phyloP scores from a whole-genome alignment of 2,113 vertebrate genomes.

The Piaya cayana region DNA sequence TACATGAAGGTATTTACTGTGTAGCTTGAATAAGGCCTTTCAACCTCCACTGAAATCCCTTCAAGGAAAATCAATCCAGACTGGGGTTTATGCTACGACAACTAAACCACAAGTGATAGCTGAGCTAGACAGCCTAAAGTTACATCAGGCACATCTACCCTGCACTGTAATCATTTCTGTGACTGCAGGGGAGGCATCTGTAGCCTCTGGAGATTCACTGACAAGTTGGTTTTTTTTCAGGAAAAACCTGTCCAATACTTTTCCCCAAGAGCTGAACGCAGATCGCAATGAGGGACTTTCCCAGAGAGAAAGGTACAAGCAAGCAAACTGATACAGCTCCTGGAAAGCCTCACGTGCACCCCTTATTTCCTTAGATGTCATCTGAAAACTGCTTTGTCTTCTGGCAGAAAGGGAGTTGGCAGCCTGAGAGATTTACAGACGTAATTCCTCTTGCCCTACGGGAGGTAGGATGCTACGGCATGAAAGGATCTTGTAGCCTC shows the following conservation, averaged over 20 bases:
- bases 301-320: background rate
- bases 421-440: background rate
- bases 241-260: background rate
- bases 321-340: background rate
- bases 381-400: background rate
- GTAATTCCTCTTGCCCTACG: background rate
- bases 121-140: background rate
- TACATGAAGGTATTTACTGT: background rate
- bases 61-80: background rate
- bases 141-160: background rate
- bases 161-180: background rate
- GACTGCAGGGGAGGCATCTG: background rate
- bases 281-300: background rate
- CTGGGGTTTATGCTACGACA: background rate
- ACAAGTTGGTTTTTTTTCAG: background rate
- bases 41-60: background rate
- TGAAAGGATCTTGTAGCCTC: background rate
- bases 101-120: background rate
- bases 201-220: constrained; percentile 19
- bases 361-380: background rate
- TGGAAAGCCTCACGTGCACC: background rate
- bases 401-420: background rate
- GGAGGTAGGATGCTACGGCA: background rate
- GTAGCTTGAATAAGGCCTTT: background rate
- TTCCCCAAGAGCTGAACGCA: background rate